phyloP scores from a whole-genome alignment of 2,113 vertebrate genomes.

The Pao palembangensis region DNA sequence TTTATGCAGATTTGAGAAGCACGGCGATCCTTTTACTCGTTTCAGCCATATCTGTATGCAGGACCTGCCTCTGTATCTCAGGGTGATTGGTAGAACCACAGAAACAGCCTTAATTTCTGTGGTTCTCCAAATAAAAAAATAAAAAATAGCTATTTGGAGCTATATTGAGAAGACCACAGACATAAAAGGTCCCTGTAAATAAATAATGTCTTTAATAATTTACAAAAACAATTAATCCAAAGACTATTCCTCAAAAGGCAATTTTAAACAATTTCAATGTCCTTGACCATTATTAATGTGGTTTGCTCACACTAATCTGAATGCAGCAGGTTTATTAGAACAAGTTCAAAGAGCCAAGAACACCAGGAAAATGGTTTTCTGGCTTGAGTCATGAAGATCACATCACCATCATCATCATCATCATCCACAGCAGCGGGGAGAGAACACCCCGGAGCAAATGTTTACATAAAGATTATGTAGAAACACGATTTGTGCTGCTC shows the following conservation, averaged over 20 bases:
- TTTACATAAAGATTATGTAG: slow-evolving; percentile 72
- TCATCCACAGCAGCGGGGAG: slow-evolving; percentile 16
- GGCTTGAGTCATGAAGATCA: slow-evolving; percentile 51
- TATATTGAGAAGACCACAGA: background rate
- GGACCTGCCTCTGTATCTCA: background rate
- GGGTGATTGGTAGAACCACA: background rate
- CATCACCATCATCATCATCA: slow-evolving; percentile 48
- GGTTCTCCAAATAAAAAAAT: slow-evolving; percentile 2
- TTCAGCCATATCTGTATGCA: slow-evolving; percentile 3
- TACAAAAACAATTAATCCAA: background rate
- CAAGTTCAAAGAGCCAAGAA: slow-evolving; percentile 34
- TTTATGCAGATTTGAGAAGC: slow-evolving; percentile 14
- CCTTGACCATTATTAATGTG: slow-evolving; percentile 11
- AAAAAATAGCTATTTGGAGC: too few relatives aligned
- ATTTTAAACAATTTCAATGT: slow-evolving; percentile 7
- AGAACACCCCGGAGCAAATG: slow-evolving; percentile 65
- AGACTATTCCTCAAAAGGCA: slow-evolving; percentile 1
- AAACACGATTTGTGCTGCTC: slow-evolving; percentile 67
- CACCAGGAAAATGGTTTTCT: slow-evolving; percentile 17
- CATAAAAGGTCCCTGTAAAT: slow-evolving; percentile 1
- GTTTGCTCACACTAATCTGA: slow-evolving; percentile 8
- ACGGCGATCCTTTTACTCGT: slow-evolving; percentile 1
- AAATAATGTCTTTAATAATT: slow-evolving; percentile 11
- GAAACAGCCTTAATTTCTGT: background rate
- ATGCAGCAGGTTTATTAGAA: slow-evolving; percentile 14